Evolutionary conservation across 2,888 invertebrate species (phyloP).

Genomic region (Mechanitis messenoides): DNA sequence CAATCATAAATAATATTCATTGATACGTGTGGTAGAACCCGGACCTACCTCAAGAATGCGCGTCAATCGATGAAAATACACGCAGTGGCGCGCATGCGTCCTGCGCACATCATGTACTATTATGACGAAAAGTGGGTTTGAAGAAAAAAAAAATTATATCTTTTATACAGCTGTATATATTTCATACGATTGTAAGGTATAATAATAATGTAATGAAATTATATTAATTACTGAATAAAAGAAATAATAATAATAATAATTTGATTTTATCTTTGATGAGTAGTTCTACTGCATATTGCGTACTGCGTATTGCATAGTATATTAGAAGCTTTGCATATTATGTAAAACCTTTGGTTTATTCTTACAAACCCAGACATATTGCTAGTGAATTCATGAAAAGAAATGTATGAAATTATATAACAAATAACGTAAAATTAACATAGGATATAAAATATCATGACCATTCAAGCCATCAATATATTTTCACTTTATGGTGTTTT

Average conservation of each 20-base stretch:
- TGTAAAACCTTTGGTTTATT: no score
- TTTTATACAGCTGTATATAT: neutral
- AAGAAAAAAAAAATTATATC: neutral
- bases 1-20: slow-evolving; percentile 30
- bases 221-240: no score
- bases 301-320: no score
- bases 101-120: slow-evolving; percentile 40
- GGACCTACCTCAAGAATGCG: slow-evolving; percentile 68
- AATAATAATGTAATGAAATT: no score
- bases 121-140: slow-evolving; percentile 30
- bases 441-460: neutral
- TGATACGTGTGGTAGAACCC: slow-evolving; percentile 46
- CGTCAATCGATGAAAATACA: slow-evolving; percentile 53
- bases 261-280: no score
- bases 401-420: neutral
- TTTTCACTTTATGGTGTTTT: neutral
- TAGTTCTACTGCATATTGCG: no score
- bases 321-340: no score
- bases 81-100: slow-evolving; percentile 56
- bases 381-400: no score
- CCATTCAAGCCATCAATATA: neutral
- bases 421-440: neutral
- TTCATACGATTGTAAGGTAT: no score
- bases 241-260: no score
- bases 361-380: no score